Base-by-base conservation (phyloP, 2,113 vertebrate species). In the Verasper variegatus region DNA sequence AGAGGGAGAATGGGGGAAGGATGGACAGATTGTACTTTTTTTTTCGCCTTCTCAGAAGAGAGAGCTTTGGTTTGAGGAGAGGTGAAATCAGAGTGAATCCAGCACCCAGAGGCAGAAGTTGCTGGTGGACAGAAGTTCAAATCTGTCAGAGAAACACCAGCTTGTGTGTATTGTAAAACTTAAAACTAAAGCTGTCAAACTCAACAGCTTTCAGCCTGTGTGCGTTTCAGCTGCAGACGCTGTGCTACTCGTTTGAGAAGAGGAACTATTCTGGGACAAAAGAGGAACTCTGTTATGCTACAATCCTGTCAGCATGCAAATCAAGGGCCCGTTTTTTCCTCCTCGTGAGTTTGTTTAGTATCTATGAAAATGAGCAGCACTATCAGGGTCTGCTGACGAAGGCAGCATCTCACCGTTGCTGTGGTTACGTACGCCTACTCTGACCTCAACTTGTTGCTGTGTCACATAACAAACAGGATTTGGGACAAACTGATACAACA, bases 301-400 rank as follows among this genome's bases (percentile, higher is more conserved):
- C 26, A 76, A 72, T 80, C 62, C 72, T 73, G 24, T 60, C 74
- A 61, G 74, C 78, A 91, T 91, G 93, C 85, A 92, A 93, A 92
- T 87, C 0, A 5, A 35, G 35, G 35, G 23, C 15, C 60, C 1
- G 68, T 52, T 69, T 68, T 80, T 54, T 45, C 35, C 13, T 42
- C 37, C 52, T 24, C 59, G 54, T 62, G 10, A 5, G 31, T 75
- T 74, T 70, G 61, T 80, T 17, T 60, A 35, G 42, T 76, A 71
- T 82, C 59, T 89, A 87, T 91, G 90, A 78, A 92, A 92, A 91
- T 90, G 42, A 89, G 70, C 63, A n/a, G 47, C 31, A 71, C 62
- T 80, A 67, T 83, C 74, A 61, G 31, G 4, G 31, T 31, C 31
- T 31, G 31, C 31, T 31, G 31, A 31, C 31, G 31, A 31, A 6